Percentiles rank a stretch among this genome's conserved stretches.
These are phyloP conservation scores for Norana najaformis DNA, from an alignment of 2,888 invertebrate genomes.

Conservation along the genomic window DNA sequence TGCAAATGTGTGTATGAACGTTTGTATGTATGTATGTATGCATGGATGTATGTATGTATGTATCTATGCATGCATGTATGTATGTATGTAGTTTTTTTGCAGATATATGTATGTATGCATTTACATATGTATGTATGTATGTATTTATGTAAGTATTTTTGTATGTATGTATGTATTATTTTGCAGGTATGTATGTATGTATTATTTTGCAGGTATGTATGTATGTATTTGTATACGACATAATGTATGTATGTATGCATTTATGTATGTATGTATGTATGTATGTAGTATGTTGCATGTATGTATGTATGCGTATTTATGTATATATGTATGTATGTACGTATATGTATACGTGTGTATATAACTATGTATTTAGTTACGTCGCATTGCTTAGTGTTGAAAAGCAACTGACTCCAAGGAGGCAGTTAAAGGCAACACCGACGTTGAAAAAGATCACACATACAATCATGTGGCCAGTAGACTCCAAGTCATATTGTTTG, in stretches of 20 bases:
- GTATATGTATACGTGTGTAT: not conserved
- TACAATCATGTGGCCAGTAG: too few species aligned
- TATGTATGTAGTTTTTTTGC: too few species aligned
- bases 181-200: not conserved
- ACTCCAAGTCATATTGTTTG: too few species aligned
- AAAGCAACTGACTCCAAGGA: too few species aligned
- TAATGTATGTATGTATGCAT: conserved; percentile 10
- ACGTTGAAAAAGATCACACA: too few species aligned
- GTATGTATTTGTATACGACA: not conserved
- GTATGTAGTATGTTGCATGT: not conserved
- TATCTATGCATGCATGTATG: not conserved
- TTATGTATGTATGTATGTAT: not conserved
- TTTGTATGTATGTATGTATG: not conserved
- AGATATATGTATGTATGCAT: not conserved
- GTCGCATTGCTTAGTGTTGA: too few species aligned
- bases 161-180: not conserved
- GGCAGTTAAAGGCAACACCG: too few species aligned
- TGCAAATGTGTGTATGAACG: not conserved
- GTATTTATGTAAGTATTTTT: not conserved
- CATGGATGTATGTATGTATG: not conserved
- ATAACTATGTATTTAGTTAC: too few species aligned
- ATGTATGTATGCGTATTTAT: not conserved
- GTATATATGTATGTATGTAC: not conserved
- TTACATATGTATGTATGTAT: not conserved
- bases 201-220: too few species aligned